These are phyloP conservation scores for Rhabdophis nuchalis DNA, from an alignment of 2,797 vertebrate genomes.

Conservation along the genomic window DNA sequence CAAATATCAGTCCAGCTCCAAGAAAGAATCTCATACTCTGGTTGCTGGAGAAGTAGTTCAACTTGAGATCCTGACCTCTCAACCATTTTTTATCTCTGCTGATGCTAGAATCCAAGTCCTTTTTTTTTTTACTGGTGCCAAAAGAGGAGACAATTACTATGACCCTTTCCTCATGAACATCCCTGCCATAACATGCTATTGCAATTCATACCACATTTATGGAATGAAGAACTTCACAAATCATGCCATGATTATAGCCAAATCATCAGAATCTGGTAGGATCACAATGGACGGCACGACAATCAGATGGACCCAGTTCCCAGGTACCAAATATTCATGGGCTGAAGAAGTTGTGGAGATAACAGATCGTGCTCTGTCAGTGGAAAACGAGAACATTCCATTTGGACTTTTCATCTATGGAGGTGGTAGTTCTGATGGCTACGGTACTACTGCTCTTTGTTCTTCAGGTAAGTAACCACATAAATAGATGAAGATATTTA, in stretches of 20 bases:
- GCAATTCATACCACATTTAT: slow-evolving; percentile 67
- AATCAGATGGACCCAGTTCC: slow-evolving; percentile 63
- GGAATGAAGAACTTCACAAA: slow-evolving; percentile 59
- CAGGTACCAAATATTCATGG: slow-evolving; percentile 71
- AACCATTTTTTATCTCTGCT: slow-evolving; percentile 63
- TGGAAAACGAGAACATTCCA: slow-evolving; percentile 49
- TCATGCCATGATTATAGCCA: slow-evolving; percentile 67
- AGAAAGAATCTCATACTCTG: slow-evolving; percentile 1
- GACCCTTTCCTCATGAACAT: slow-evolving; percentile 73
- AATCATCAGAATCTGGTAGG: slow-evolving; percentile 27
- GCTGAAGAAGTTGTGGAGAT: slow-evolving; percentile 41
- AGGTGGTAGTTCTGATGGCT: slow-evolving; percentile 51
- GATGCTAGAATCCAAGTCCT: slow-evolving; percentile 71
- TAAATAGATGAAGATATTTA: too few species aligned
- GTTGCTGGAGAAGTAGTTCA: not conserved
- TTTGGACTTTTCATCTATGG: slow-evolving; percentile 74
- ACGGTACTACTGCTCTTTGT: slow-evolving; percentile 47
- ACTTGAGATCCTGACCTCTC: not conserved
- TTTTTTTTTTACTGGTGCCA: slow-evolving; percentile 66
- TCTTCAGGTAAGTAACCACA: slow-evolving; percentile 3
- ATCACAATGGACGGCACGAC: slow-evolving; percentile 58
- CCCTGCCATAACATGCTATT: slow-evolving; percentile 65
- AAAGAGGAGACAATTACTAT: not conserved
- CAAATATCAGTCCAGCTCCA: not conserved
- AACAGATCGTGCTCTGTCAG: slow-evolving; percentile 19